These are phyloP conservation scores for Leuciscus waleckii DNA, from an alignment of 2,797 vertebrate species.

Conservation along the genomic window DNA sequence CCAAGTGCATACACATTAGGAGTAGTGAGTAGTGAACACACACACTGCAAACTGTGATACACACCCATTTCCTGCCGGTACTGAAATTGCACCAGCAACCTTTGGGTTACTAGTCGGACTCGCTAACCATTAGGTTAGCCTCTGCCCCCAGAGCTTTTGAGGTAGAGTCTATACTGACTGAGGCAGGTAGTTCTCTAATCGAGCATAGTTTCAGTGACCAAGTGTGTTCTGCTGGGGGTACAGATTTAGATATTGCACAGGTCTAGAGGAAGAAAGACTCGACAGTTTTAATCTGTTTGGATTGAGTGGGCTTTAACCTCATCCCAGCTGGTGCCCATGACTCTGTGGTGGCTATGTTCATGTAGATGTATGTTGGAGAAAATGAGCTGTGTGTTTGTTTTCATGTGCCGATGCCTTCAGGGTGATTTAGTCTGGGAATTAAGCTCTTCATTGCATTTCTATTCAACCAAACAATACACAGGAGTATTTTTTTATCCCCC, in stretches of 20 bases:
- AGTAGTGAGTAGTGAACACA: no score
- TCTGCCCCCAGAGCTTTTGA: not conserved
- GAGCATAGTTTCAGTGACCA: constrained; percentile 54
- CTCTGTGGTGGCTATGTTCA: not conserved
- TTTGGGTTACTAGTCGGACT: no score
- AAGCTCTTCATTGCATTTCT: not conserved
- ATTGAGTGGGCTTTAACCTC: constrained; percentile 44
- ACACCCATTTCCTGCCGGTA: no score
- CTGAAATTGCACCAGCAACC: no score
- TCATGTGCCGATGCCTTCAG: constrained; percentile 41
- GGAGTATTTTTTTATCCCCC: not conserved
- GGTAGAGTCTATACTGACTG: not conserved
- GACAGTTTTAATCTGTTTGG: constrained; percentile 55
- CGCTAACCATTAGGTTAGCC: no score
- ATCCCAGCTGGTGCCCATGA: constrained; percentile 25
- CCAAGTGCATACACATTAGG: no score
- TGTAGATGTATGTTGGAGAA: constrained; percentile 15
- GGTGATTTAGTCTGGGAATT: constrained; percentile 12
- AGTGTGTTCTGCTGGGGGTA: constrained; percentile 70
- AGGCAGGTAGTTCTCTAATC: not conserved
- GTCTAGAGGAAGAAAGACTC: constrained; percentile 8
- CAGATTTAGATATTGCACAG: constrained; percentile 67
- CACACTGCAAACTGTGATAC: no score
- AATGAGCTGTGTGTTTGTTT: constrained; percentile 31
- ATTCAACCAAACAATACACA: not conserved